Evolutionary conservation across 2,888 invertebrate species (phyloP).

Genomic region (Branchipolynoe longqiensis): DNA sequence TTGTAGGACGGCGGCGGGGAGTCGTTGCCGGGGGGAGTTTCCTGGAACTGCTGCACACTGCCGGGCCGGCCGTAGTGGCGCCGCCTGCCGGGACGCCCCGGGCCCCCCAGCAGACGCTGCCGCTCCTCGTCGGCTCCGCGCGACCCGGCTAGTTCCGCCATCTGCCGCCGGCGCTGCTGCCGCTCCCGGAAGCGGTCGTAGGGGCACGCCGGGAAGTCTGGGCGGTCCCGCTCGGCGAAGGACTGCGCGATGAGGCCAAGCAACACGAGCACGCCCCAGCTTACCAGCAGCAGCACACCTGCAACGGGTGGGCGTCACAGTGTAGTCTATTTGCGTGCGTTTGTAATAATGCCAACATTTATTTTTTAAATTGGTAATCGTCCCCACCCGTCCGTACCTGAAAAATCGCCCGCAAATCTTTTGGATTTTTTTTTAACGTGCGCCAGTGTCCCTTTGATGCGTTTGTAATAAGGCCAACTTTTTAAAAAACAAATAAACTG

Average conservation of each 20-base stretch:
- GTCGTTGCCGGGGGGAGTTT: conserved; percentile 4
- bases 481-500: no score
- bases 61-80: background rate
- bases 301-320: no score
- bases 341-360: no score
- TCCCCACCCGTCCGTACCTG: no score
- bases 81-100: background rate
- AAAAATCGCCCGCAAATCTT: no score
- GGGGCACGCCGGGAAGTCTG: conserved; percentile 86
- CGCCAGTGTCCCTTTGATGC: no score
- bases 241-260: conserved; percentile 85
- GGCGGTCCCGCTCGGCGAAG: conserved; percentile 84
- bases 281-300: conserved; percentile 85
- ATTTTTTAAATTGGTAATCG: no score
- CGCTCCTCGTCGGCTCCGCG: background rate
- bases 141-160: conserved; percentile 23
- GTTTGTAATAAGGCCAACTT: no score
- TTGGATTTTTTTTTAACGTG: no score
- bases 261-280: conserved; percentile 84
- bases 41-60: conserved; percentile 24
- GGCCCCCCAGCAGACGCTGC: background rate
- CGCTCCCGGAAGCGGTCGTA: conserved; percentile 48
- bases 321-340: no score
- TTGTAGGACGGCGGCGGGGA: background rate
- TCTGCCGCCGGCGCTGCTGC: conserved; percentile 24